Conservation (phyloP, 2,888 invertebrate species). For the Caenorhabditis macrosperma region DNA sequence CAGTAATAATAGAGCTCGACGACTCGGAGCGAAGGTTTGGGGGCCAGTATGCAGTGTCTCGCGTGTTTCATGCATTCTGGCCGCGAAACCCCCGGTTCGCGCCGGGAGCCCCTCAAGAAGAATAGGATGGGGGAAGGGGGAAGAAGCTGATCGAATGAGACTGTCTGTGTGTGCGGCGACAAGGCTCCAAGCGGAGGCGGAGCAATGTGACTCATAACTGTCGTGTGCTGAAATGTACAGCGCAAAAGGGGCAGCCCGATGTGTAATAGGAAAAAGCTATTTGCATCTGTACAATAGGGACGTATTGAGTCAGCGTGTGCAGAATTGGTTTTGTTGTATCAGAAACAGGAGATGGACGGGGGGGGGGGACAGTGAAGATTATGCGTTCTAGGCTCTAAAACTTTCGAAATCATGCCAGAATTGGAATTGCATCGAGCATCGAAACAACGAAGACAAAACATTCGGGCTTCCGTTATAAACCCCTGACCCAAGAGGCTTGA, state of each 20-base stretch:
- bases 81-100: constrained; percentile 42
- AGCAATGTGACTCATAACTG: background rate
- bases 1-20: background rate
- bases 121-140: background rate
- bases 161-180: background rate
- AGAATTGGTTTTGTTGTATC: constrained; percentile 10
- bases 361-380: no score
- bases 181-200: background rate
- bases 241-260: background rate
- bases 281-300: constrained; percentile 10
- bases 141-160: background rate
- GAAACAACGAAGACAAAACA: no score
- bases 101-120: background rate
- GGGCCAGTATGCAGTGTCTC: constrained; percentile 56
- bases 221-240: background rate
- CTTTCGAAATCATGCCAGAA: no score
- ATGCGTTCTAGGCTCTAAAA: no score
- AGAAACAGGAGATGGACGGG: background rate
- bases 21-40: constrained; percentile 48
- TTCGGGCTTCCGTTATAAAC: no score
- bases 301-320: constrained; percentile 26
- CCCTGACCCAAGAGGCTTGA: no score
- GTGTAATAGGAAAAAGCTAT: constrained; percentile 14
- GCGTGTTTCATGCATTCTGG: constrained; percentile 38
- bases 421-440: no score